Evolutionary conservation across 2,797 vertebrate species (phyloP).

Genomic region (Pseudocheirus occidentalis): DNA sequence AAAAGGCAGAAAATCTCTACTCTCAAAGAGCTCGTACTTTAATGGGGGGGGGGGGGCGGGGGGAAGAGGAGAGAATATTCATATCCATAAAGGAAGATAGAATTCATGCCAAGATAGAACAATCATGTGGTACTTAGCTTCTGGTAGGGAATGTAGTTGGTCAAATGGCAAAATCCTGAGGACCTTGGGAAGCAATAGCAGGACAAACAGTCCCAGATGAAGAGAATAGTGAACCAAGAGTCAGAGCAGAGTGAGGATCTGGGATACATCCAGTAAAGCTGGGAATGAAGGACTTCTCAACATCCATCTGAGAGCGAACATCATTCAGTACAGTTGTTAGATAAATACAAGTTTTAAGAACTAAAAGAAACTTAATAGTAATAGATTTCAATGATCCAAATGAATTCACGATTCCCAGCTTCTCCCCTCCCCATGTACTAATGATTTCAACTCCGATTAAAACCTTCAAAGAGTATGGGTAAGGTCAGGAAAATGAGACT

Average conservation of each 20-base stretch:
- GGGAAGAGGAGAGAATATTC: neutral
- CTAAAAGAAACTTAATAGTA: neutral
- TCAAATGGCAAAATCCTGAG: neutral
- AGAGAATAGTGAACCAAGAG: neutral
- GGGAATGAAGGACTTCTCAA: neutral
- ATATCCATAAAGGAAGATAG: neutral
- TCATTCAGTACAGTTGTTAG: neutral
- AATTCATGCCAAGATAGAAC: neutral
- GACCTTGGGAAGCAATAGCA: neutral
- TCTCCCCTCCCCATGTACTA: neutral
- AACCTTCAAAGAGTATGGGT: neutral
- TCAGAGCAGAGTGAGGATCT: neutral
- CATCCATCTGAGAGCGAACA: neutral
- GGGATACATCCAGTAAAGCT: neutral
- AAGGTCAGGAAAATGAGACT: neutral
- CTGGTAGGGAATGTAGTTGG: neutral
- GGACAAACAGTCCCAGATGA: neutral
- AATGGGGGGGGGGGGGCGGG: neutral
- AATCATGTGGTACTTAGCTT: neutral
- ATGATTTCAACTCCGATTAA: neutral
- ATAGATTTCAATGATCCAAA: neutral
- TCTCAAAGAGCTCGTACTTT: neutral
- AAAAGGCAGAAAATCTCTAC: neutral
- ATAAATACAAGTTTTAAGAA: neutral
- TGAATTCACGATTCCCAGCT: neutral